Evolutionary conservation across 35 echinoderm and acorn worm genomes (phyloP).

Genomic region (Diadema setosum): DNA sequence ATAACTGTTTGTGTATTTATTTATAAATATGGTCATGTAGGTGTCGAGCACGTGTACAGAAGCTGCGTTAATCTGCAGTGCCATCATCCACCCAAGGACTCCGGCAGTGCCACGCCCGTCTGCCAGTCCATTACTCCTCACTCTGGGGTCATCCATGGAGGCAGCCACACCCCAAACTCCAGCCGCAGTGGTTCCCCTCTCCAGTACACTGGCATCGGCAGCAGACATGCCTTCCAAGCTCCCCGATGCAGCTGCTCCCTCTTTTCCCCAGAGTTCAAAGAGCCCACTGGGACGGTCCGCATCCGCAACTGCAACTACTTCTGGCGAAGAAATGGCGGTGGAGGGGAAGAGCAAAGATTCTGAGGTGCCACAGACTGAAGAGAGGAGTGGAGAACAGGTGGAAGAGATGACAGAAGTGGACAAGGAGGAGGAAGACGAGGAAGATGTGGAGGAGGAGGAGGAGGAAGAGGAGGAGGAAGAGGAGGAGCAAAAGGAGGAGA

Average conservation of each 20-base stretch:
- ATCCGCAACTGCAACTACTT: not conserved
- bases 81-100: constrained; percentile 29
- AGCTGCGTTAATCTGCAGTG: constrained; percentile 22
- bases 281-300: no score
- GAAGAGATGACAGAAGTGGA: not conserved
- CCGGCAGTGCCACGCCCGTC: constrained; percentile 2
- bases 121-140: no score
- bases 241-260: not conserved
- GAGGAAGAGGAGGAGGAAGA: not conserved
- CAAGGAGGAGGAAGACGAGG: not conserved
- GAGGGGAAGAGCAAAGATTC: not conserved
- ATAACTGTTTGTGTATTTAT: no score
- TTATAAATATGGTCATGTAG: no score
- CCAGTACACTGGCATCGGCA: not conserved
- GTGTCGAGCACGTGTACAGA: constrained; percentile 38
- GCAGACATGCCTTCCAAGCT: not conserved
- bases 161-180: no score
- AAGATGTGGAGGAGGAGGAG: not conserved
- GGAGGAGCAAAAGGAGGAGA: not conserved
- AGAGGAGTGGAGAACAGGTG: not conserved
- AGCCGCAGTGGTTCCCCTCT: no score
- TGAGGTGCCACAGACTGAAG: not conserved
- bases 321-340: not conserved
- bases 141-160: no score
- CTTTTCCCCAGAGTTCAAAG: not conserved